Conservation (phyloP, 2,888 invertebrate species). For the Xanthostigma xanthostigma region DNA sequence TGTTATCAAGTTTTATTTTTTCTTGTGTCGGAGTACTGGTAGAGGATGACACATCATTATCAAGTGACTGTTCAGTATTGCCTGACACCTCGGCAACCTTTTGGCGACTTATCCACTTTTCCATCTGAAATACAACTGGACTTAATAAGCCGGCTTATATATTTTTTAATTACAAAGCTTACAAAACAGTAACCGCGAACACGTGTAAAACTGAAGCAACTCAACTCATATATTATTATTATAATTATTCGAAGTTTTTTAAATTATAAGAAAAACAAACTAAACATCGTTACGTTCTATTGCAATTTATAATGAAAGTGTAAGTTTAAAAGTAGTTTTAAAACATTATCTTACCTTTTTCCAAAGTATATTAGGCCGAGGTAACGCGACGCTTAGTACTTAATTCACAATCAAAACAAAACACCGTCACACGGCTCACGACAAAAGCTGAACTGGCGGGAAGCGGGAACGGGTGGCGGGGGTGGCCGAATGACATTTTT, state of each 20-base stretch:
- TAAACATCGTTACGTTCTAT: slow-evolving; percentile 2
- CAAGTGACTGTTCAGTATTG: slow-evolving; percentile 11
- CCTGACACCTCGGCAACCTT: slow-evolving; percentile 7
- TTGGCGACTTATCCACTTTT: slow-evolving; percentile 8
- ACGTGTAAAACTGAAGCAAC: too few species aligned
- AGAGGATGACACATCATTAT: slow-evolving; percentile 10
- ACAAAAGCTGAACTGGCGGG: too few species aligned
- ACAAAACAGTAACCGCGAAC: too few species aligned
- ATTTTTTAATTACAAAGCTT: neutral
- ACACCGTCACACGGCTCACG: too few species aligned
- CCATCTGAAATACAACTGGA: slow-evolving; percentile 11
- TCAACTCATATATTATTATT: too few species aligned
- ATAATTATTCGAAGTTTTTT: too few species aligned
- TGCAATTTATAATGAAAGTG: slow-evolving; percentile 2
- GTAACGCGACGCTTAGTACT: too few species aligned
- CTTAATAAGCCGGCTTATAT: slow-evolving; percentile 19
- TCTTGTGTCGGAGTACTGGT: slow-evolving; percentile 7
- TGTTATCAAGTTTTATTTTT: slow-evolving; percentile 10
- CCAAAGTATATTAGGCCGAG: slow-evolving; percentile 1
- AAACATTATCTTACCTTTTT: slow-evolving; percentile 1
- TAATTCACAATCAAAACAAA: too few species aligned
- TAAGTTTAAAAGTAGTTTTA: slow-evolving; percentile 1
- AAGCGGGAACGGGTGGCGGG: too few species aligned
- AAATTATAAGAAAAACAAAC: slow-evolving; percentile 2
- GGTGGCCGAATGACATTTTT: neutral